Conservation (phyloP, 2,797 vertebrate genomes). For the Tapirus indicus region DNA sequence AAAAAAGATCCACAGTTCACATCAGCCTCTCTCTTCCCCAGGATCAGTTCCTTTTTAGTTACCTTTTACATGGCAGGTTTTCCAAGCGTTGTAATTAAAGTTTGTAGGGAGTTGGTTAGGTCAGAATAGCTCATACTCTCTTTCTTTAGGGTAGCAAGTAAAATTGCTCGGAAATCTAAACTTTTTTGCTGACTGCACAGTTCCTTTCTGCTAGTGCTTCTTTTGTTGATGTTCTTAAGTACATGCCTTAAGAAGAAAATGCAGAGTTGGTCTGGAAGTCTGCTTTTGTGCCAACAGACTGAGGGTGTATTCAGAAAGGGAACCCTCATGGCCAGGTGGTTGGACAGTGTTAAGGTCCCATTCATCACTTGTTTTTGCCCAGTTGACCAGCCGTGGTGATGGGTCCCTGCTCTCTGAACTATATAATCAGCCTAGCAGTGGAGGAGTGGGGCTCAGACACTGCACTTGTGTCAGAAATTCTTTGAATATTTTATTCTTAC, state of each 20-base stretch:
- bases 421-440: background rate
- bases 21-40: conserved; percentile 49
- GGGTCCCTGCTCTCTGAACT: background rate
- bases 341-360: background rate
- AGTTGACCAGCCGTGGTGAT: background rate
- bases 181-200: background rate
- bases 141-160: conserved; percentile 2
- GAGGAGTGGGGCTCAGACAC: background rate
- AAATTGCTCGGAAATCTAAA: background rate
- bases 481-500: background rate
- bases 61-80: conserved; percentile 77
- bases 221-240: background rate
- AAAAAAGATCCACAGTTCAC: background rate
- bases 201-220: background rate
- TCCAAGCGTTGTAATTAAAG: conserved; percentile 73
- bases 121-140: conserved; percentile 34
- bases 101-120: conserved; percentile 71
- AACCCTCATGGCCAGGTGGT: fast-evolving
- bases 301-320: background rate
- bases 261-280: background rate
- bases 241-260: background rate
- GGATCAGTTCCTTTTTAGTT: conserved; percentile 77
- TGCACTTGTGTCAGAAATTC: background rate
- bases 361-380: background rate
- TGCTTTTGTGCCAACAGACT: background rate